Conservation (phyloP, 2,888 invertebrate genomes). For the Pinctada fucata region DNA sequence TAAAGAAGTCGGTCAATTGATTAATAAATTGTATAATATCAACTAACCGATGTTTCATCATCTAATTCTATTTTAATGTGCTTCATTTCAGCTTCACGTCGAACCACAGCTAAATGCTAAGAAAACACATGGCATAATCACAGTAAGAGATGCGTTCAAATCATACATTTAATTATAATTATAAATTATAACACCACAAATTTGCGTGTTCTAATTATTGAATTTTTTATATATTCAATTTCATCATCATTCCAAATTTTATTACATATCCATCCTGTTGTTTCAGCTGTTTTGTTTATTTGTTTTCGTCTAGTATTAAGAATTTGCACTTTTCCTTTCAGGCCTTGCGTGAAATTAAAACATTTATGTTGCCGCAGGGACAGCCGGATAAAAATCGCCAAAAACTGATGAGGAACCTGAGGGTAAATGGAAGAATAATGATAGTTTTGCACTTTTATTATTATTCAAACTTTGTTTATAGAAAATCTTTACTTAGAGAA, state of each 20-base stretch:
- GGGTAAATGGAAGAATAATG: constrained; percentile 56
- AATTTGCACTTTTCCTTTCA: constrained; percentile 43
- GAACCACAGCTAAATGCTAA: constrained; percentile 70
- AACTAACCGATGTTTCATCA: too few species aligned
- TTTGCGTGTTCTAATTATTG: too few species aligned
- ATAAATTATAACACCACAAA: not conserved
- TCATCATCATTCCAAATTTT: too few species aligned
- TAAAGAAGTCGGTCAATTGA: too few species aligned
- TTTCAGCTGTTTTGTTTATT: too few species aligned
- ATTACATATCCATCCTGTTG: too few species aligned
- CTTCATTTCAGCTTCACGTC: constrained; percentile 62
- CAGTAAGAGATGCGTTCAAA: constrained; percentile 48
- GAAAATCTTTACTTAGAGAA: not conserved
- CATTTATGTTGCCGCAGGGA: constrained; percentile 71
- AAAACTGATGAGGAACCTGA: constrained; percentile 75
- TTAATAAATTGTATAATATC: too few species aligned
- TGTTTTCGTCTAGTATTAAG: too few species aligned
- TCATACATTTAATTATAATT: not conserved
- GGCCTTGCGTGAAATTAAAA: constrained; percentile 73
- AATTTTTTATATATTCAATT: too few species aligned
- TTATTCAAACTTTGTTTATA: not conserved
- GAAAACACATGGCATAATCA: constrained; percentile 71
- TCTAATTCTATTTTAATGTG: too few species aligned
- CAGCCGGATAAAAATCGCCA: constrained; percentile 74
- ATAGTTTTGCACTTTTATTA: not conserved